Base-by-base conservation (phyloP, 2,888 invertebrate genomes). In the Mesodorylaimus sp. region DNA sequence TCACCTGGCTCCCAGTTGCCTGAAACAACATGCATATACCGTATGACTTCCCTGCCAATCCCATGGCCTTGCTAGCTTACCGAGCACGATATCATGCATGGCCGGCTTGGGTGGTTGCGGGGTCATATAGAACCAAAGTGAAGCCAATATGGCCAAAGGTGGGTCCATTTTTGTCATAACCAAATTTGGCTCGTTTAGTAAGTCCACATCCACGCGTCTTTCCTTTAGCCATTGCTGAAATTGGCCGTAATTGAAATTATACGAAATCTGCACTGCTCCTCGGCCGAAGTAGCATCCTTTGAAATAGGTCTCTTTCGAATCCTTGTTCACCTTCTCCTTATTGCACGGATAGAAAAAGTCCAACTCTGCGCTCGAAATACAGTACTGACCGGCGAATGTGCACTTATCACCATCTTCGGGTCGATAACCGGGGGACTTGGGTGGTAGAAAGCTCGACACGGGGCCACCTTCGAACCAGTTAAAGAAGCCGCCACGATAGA, bases 361-460 rank as follows among this genome's bases (percentile, higher is more conserved):
- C n/a, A n/a, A n/a, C n/a, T n/a, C n/a, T n/a, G n/a, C n/a, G 23
- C 47, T 43, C 10, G 44, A 28, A 29, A 36, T 47, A 48, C 58
- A 58, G 43, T 58, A 57, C 21, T 56, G 58, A 25, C 55, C 57
- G 25, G 23, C 43, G 13, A 16, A 25, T 13, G 26, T 19, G 25
- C 54, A 57, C 42, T 47, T 41, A 42, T 58, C 55, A 1, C 61
- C 61, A 41, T 61, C 61, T 2, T 26, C 27, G 55, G 50, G 21
- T 42, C 50, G 45, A 52, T 55, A n/a, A 55, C 60, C 21, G 56
- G 58, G 27, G 52, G 52, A 21, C 1, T 52, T 52, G 5, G 52
- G 56, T 13, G 55, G 51, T n/a, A 63, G 52, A 27, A 65, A 61
- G 1, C 54, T 52, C 1, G 59, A 55, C 1, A 53, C 55, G 36